A percentile compares a stretch with the other conserved stretches of the same genome.
Evolutionary conservation across 2,888 invertebrate genomes (phyloP).

Genomic region (Thereva nobilitata): DNA sequence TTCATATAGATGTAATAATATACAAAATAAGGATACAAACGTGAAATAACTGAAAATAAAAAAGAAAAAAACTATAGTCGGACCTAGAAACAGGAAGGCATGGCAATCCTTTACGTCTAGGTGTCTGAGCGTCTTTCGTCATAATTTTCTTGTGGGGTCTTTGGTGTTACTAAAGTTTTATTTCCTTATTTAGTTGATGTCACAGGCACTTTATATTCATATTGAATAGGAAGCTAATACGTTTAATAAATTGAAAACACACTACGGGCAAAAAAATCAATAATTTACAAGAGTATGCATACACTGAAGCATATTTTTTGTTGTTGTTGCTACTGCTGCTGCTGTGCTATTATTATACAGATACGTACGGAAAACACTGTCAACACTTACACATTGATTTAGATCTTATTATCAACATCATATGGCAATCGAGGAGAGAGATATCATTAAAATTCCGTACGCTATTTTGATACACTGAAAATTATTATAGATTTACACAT

Average conservation of each 20-base stretch:
- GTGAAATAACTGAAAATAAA: slow-evolving; percentile 20
- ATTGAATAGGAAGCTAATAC: slow-evolving; percentile 30
- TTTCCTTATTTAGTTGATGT: slow-evolving; percentile 25
- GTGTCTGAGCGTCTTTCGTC: not conserved
- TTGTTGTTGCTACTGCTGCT: not conserved
- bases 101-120: slow-evolving; percentile 11
- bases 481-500: slow-evolving; percentile 20
- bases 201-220: slow-evolving; percentile 36
- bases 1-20: not conserved
- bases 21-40: slow-evolving; percentile 24
- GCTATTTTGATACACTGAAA: slow-evolving; percentile 23
- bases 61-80: slow-evolving; percentile 20
- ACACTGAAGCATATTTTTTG: slow-evolving; percentile 32
- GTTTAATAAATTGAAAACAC: slow-evolving; percentile 35
- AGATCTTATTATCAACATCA: slow-evolving; percentile 32
- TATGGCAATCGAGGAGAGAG: slow-evolving; percentile 27
- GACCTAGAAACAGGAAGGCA: slow-evolving; percentile 28
- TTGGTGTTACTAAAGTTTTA: no score
- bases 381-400: slow-evolving; percentile 34
- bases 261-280: slow-evolving; percentile 38
- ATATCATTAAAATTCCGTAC: slow-evolving; percentile 27
- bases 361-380: slow-evolving; percentile 13
- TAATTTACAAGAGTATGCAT: slow-evolving; percentile 40
- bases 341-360: no score
- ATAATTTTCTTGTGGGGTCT: no score